A percentile compares a stretch with the other conserved stretches of the same genome.
Evolutionary conservation across 1,140 invertebrate genomes (phyloP).

Genomic region (Bombus soroeensis): DNA sequence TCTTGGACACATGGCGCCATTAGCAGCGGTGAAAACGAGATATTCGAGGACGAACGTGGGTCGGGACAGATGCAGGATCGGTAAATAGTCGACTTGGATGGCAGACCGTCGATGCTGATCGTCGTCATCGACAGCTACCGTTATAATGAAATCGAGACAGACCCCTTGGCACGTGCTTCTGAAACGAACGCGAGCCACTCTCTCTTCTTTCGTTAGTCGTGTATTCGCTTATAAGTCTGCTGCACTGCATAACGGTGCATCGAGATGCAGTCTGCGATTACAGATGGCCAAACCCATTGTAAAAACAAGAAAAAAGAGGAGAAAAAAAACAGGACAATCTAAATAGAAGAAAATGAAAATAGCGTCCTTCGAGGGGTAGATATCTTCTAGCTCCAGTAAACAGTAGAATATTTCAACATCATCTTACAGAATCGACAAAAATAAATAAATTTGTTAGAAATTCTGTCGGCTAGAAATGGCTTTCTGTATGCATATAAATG

Average conservation of each 20-base stretch:
- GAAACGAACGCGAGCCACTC: slow-evolving; percentile 36
- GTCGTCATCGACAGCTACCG: slow-evolving; percentile 66
- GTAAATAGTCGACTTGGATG: slow-evolving; percentile 61
- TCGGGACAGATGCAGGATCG: slow-evolving; percentile 65
- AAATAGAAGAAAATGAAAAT: too few relatives aligned
- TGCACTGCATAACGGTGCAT: slow-evolving; percentile 24
- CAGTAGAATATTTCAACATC: too few relatives aligned
- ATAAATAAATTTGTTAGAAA: too few relatives aligned
- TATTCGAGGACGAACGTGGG: slow-evolving; percentile 51
- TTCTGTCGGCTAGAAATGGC: too few relatives aligned
- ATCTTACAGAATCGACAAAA: too few relatives aligned
- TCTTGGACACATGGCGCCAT: slow-evolving; percentile 70
- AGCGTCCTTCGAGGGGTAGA: too few relatives aligned
- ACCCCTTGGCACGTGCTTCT: slow-evolving; percentile 59
- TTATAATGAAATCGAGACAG: slow-evolving; percentile 59
- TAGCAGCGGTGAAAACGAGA: slow-evolving; percentile 65
- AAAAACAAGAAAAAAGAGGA: not conserved
- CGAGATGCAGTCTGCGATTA: slow-evolving; percentile 39
- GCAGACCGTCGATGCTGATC: slow-evolving; percentile 58
- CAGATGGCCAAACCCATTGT: slow-evolving; percentile 10
- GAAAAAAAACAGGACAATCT: too few relatives aligned
- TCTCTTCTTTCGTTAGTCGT: not conserved
- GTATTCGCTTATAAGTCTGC: not conserved
- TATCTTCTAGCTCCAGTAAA: too few relatives aligned
- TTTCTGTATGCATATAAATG: too few relatives aligned